Evolutionary conservation across 2,888 invertebrate genomes (phyloP).

Genomic region (Drosophila mimetica): DNA sequence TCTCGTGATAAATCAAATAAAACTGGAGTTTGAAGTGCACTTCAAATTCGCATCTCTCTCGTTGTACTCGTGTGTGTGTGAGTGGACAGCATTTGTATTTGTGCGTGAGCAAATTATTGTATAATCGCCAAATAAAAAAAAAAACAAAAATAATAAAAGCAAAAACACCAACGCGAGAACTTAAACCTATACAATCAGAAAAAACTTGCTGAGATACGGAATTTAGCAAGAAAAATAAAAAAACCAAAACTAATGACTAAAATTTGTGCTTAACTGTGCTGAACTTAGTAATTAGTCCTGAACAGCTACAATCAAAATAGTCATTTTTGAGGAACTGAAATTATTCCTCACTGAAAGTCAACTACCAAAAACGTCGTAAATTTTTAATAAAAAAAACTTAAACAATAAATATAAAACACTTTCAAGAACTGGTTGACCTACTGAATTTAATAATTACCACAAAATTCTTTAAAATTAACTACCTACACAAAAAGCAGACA

Average conservation of each 20-base stretch:
- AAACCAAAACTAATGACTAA: not conserved
- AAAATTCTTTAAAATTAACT: not conserved
- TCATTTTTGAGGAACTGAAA: too few species aligned
- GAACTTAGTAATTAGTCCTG: not conserved
- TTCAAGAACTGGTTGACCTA: not conserved
- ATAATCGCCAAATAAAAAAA: constrained; percentile 67
- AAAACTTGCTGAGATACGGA: constrained; percentile 19
- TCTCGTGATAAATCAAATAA: constrained; percentile 7
- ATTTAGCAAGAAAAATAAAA: constrained; percentile 5
- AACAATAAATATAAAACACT: not conserved
- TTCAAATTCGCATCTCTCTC: constrained; percentile 26
- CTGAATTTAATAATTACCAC: not conserved
- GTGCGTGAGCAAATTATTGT: constrained; percentile 65
- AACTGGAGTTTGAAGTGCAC: not conserved
- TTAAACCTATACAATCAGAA: constrained; percentile 16
- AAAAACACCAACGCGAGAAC: constrained; percentile 33
- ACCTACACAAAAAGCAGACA: not conserved
- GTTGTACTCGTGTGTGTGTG: constrained; percentile 11
- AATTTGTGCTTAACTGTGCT: not conserved
- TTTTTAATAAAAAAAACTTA: too few species aligned
- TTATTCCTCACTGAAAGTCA: too few species aligned
- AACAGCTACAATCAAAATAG: too few species aligned
- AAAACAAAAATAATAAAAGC: constrained; percentile 49
- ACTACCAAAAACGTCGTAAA: not conserved
- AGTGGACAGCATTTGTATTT: constrained; percentile 26